A percentile compares a stretch with the other conserved stretches of the same genome.
These are phyloP conservation scores for Blennius ocellaris DNA, from an alignment of 2,113 vertebrate genomes.

Conservation along the genomic window DNA sequence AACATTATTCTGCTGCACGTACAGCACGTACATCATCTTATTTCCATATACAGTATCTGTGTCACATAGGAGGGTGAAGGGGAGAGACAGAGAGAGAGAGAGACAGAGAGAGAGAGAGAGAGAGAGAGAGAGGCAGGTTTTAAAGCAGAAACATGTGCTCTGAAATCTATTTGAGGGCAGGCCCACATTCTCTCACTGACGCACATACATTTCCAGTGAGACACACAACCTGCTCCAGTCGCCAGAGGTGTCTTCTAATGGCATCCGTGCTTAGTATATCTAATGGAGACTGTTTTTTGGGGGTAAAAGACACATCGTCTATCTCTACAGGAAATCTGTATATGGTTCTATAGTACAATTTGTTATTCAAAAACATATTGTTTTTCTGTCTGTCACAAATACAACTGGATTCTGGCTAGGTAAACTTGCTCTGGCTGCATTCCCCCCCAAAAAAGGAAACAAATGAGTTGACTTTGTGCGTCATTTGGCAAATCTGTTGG, in stretches of 20 bases:
- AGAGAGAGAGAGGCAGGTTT: conserved; percentile 28
- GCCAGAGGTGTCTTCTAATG: conserved; percentile 44
- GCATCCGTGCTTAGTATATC: conserved; percentile 43
- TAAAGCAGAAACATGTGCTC: conserved; percentile 63
- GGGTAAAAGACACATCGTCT: not conserved
- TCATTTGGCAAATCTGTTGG: no score
- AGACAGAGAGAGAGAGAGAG: conserved; percentile 13
- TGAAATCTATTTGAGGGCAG: conserved; percentile 73
- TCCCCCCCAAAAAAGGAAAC: no score
- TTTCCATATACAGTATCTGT: conserved; percentile 55
- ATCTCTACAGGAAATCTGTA: no score
- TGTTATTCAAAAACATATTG: no score
- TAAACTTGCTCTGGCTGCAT: no score
- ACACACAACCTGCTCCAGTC: conserved; percentile 55
- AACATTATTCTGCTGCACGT: conserved; percentile 12
- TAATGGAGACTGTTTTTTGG: conserved; percentile 13
- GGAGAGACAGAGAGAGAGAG: conserved; percentile 1
- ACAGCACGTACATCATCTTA: conserved; percentile 48
- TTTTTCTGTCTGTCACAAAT: no score
- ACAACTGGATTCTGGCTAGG: no score
- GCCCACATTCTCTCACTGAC: conserved; percentile 75
- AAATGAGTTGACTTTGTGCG: no score
- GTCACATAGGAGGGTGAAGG: conserved; percentile 25
- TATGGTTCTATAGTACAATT: no score
- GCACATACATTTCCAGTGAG: conserved; percentile 73